phyloP scores from a whole-genome alignment of 2,888 invertebrate species.

The Pachymerium ferrugineum region DNA sequence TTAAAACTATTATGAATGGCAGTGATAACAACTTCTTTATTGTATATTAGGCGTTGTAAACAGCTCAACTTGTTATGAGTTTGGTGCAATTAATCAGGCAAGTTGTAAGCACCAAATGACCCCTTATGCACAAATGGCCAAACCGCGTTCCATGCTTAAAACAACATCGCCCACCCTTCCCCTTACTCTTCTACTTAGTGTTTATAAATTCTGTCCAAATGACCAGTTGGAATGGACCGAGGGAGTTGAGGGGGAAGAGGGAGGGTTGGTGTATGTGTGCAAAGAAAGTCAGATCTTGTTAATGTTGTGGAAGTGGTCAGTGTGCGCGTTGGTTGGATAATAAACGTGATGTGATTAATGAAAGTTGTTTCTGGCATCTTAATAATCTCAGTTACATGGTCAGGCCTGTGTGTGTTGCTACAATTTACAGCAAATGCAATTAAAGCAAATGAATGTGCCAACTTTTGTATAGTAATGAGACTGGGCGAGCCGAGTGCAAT shows the following conservation, averaged over 20 bases:
- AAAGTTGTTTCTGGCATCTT: slow-evolving; percentile 30
- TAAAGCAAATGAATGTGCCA: slow-evolving; percentile 31
- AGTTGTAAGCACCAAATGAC: slow-evolving; percentile 20
- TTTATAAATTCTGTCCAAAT: slow-evolving; percentile 28
- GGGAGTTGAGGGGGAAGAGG: not conserved
- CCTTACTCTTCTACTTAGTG: not conserved
- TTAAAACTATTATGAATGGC: slow-evolving; percentile 35
- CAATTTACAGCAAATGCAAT: slow-evolving; percentile 32
- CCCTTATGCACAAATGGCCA: slow-evolving; percentile 6
- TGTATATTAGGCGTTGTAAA: slow-evolving; percentile 34
- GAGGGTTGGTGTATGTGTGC: not conserved
- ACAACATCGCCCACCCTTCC: not conserved
- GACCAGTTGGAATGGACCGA: slow-evolving; percentile 25
- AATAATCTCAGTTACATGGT: slow-evolving; percentile 33
- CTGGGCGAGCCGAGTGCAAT: slow-evolving; percentile 18
- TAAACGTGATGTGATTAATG: slow-evolving; percentile 31
- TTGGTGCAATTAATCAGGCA: slow-evolving; percentile 30
- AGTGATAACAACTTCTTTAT: slow-evolving; percentile 34
- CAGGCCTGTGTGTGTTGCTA: slow-evolving; percentile 19
- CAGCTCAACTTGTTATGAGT: slow-evolving; percentile 31
- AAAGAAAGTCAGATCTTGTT: slow-evolving; percentile 28
- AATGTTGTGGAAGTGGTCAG: slow-evolving; percentile 34
- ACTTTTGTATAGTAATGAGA: slow-evolving; percentile 18
- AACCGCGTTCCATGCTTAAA: slow-evolving; percentile 7
- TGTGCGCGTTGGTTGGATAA: slow-evolving; percentile 20